phyloP scores from a whole-genome alignment of 1,140 invertebrate species.

The Vanessa atalanta region DNA sequence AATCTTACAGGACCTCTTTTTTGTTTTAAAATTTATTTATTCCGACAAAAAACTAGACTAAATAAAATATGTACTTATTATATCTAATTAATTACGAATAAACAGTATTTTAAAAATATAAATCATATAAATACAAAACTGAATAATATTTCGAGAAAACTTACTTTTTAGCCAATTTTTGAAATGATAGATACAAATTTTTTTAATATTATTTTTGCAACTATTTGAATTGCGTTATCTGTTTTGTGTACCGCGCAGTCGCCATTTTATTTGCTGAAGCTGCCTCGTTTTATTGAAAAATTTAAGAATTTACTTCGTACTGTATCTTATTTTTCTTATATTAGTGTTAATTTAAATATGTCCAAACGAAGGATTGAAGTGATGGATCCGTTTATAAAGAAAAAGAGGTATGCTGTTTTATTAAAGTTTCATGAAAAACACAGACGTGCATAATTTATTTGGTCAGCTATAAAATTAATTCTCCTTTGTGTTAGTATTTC shows the following conservation, averaged over 20 bases:
- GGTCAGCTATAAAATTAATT: constrained; percentile 19
- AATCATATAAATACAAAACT: too few relatives aligned
- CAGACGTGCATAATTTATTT: neutral
- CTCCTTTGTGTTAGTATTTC: constrained; percentile 36
- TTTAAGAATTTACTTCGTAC: constrained; percentile 46
- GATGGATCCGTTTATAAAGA: constrained; percentile 89
- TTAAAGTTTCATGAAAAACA: constrained; percentile 1
- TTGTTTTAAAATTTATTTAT: too few relatives aligned
- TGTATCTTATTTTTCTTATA: constrained; percentile 46
- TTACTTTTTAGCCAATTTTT: neutral
- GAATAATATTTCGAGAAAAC: too few relatives aligned
- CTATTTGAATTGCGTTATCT: neutral
- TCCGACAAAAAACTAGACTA: too few relatives aligned
- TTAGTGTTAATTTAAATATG: constrained; percentile 80
- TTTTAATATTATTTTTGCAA: neutral
- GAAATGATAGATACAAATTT: neutral
- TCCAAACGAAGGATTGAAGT: constrained; percentile 92
- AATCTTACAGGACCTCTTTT: too few relatives aligned
- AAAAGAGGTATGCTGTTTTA: constrained; percentile 83
- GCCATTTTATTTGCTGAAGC: constrained; percentile 69
- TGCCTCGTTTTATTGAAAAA: constrained; percentile 50
- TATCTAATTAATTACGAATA: too few relatives aligned
- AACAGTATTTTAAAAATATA: too few relatives aligned
- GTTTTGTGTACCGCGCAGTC: constrained; percentile 33
- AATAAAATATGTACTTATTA: too few relatives aligned